Evolutionary conservation across 1,140 invertebrate genomes (phyloP).

Genomic region (Physella acuta): DNA sequence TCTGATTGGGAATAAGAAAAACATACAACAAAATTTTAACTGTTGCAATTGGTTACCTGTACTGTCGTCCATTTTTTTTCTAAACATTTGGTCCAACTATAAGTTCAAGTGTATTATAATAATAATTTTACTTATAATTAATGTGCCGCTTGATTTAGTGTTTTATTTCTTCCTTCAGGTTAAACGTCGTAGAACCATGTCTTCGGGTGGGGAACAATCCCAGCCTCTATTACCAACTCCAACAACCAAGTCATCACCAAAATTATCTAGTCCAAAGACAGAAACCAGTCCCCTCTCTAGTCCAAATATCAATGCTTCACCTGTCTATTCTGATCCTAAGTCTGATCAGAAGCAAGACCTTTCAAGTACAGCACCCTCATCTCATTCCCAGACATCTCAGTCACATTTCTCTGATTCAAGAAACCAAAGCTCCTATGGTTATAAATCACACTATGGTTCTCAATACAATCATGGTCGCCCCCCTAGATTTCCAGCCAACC

Average conservation of each 20-base stretch:
- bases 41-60: background rate
- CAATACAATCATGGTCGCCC: conserved; percentile 4
- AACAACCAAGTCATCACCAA: background rate
- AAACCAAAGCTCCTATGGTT: background rate
- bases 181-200: background rate
- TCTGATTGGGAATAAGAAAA: no score
- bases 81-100: background rate
- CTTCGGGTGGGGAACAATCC: background rate
- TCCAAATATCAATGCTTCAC: background rate
- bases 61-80: background rate
- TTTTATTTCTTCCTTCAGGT: background rate
- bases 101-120: no score
- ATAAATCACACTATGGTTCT: background rate
- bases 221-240: background rate
- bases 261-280: background rate
- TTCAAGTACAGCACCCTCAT: background rate
- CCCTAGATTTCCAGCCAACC: background rate
- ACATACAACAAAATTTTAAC: background rate
- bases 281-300: background rate
- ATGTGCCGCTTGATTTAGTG: no score
- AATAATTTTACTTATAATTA: no score
- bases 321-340: background rate
- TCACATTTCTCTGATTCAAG: background rate
- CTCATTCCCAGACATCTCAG: background rate
- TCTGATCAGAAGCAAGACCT: no score